These are phyloP conservation scores for Macroglossus sobrinus DNA, from an alignment of 2,113 vertebrate species.

Conservation along the genomic window DNA sequence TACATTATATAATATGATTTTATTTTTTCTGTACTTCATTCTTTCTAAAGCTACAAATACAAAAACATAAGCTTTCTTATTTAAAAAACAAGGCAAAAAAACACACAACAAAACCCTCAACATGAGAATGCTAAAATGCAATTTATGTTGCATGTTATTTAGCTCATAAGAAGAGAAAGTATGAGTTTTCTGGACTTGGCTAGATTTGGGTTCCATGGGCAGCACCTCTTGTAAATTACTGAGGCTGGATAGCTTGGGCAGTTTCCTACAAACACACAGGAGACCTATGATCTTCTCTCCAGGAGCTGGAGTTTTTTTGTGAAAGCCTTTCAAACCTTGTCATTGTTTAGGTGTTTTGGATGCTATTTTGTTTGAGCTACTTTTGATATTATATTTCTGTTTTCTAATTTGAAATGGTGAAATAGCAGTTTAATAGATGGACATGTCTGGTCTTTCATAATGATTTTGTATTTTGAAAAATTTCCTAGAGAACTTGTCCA, in stretches of 20 bases:
- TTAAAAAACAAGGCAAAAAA: not conserved
- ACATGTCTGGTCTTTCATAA: not conserved
- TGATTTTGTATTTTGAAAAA: constrained; percentile 18
- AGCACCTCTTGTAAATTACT: not conserved
- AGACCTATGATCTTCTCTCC: not conserved
- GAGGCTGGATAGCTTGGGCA: not conserved
- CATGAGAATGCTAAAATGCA: not conserved
- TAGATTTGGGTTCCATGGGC: not conserved
- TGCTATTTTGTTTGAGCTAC: not conserved
- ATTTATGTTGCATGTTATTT: not conserved
- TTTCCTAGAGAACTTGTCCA: not conserved
- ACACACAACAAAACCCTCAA: not conserved
- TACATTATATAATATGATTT: not conserved
- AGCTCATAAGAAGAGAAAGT: not conserved
- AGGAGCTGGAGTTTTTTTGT: not conserved
- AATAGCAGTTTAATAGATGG: not conserved
- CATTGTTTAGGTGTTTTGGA: not conserved
- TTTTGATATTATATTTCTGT: not conserved
- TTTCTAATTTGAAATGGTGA: not conserved
- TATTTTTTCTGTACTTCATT: not conserved
- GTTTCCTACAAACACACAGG: not conserved
- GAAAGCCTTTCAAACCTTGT: not conserved
- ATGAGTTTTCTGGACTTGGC: not conserved
- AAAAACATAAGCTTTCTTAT: not conserved
- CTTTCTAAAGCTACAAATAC: not conserved